Evolutionary conservation across 2,113 vertebrate species (phyloP).

Genomic region (Polyodon spathula): DNA sequence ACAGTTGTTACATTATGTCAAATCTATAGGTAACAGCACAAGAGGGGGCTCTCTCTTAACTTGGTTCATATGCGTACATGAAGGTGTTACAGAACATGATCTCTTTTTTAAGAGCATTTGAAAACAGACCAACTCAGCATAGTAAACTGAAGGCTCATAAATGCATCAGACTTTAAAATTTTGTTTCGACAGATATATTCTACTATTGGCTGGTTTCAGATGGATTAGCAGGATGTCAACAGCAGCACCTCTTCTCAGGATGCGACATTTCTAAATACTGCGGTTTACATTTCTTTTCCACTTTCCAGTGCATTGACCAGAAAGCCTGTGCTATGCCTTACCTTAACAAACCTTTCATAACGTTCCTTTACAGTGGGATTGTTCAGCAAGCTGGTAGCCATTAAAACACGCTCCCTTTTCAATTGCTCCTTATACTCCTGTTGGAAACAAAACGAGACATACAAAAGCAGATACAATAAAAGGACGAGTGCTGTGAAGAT

Average conservation of each 20-base stretch:
- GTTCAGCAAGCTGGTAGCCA: conserved; percentile 77
- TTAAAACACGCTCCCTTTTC: conserved; percentile 74
- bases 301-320: background rate
- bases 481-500: too few species aligned
- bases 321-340: conserved; percentile 25
- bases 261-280: background rate
- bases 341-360: conserved; percentile 75
- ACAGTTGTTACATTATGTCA: conserved; percentile 9
- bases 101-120: too few species aligned
- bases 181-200: too few species aligned
- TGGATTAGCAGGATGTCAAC: too few species aligned
- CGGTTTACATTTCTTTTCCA: background rate
- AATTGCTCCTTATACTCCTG: conserved; percentile 77
- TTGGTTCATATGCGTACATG: background rate
- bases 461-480: too few species aligned
- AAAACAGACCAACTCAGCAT: too few species aligned
- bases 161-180: too few species aligned
- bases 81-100: too few species aligned
- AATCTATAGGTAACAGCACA: background rate
- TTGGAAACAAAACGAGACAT: conserved; percentile 18
- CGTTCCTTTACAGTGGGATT: conserved; percentile 72
- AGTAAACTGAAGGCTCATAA: too few species aligned
- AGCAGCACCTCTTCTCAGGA: too few species aligned
- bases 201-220: too few species aligned
- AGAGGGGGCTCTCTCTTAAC: background rate